phyloP scores from a whole-genome alignment of 2,113 vertebrate species.

The Alligator sinensis region DNA sequence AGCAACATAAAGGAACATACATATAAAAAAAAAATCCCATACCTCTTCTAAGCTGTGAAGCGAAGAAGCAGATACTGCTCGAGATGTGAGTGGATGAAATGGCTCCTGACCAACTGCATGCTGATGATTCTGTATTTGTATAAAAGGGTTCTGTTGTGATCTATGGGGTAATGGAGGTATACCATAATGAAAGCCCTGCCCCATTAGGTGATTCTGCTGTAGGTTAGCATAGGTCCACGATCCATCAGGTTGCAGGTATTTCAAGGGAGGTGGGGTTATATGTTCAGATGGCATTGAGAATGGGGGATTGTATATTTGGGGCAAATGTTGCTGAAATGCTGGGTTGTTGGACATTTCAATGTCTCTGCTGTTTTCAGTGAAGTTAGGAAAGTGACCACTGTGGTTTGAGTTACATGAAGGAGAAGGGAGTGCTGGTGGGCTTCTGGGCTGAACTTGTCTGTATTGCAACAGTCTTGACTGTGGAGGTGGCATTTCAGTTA shows the following conservation, averaged over 20 bases:
- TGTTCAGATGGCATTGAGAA: conserved; percentile 90
- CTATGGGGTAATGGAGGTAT: conserved; percentile 91
- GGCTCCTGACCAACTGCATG: conserved; percentile 88
- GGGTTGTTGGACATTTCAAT: conserved; percentile 85
- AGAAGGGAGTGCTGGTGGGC: conserved; percentile 87
- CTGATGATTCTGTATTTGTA: conserved; percentile 93
- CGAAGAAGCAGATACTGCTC: conserved; percentile 91
- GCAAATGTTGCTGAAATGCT: conserved; percentile 87
- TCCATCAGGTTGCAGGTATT: conserved; percentile 94
- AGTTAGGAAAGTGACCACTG: conserved; percentile 83
- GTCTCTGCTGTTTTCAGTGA: conserved; percentile 86
- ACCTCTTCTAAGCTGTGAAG: conserved; percentile 98
- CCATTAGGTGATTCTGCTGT: conserved; percentile 90
- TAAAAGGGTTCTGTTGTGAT: conserved; percentile 92
- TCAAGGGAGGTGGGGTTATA: conserved; percentile 88
- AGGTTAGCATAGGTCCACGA: conserved; percentile 93
- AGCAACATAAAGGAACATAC: not conserved
- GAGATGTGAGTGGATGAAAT: conserved; percentile 90
- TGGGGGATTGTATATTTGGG: conserved; percentile 86
- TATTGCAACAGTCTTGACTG: conserved; percentile 98
- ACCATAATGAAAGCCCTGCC: conserved; percentile 91
- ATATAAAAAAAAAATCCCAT: not conserved
- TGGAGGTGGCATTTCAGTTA: conserved; percentile 92
- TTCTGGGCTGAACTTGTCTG: conserved; percentile 90
- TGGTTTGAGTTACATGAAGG: conserved; percentile 85